A percentile compares a stretch with the other conserved stretches of the same genome.
These are phyloP conservation scores for Acheta domesticus DNA, from an alignment of 2,888 invertebrate species.

Conservation along the genomic window DNA sequence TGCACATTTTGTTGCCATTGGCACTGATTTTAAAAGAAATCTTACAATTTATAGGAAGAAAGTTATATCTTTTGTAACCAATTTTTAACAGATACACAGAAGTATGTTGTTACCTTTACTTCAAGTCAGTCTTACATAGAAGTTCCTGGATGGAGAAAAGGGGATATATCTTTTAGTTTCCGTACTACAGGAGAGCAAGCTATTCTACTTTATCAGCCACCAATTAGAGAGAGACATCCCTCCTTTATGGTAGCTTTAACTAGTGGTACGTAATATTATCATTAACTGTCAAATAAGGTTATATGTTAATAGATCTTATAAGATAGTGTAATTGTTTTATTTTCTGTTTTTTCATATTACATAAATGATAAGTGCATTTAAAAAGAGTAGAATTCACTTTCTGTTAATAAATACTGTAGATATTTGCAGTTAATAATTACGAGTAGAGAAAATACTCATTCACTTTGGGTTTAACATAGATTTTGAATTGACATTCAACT, in stretches of 20 bases:
- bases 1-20: not conserved
- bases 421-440: too few species aligned
- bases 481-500: constrained; percentile 84
- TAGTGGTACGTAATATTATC: constrained; percentile 57
- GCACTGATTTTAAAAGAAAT: not conserved
- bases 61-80: constrained; percentile 39
- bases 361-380: too few species aligned
- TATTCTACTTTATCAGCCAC: constrained; percentile 85
- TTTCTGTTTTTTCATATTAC: too few species aligned
- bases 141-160: constrained; percentile 90
- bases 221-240: constrained; percentile 82
- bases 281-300: too few species aligned
- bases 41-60: not conserved
- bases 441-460: too few species aligned
- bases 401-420: too few species aligned
- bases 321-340: too few species aligned
- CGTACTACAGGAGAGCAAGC: constrained; percentile 87
- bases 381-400: too few species aligned
- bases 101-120: constrained; percentile 90
- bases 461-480: constrained; percentile 50
- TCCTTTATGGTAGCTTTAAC: constrained; percentile 89
- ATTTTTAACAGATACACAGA: constrained; percentile 69
- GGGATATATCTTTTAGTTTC: constrained; percentile 89
- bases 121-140: constrained; percentile 89
- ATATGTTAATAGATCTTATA: too few species aligned